These are phyloP conservation scores for Carposina sasakii DNA, from an alignment of 1,140 invertebrate genomes.

Conservation along the genomic window DNA sequence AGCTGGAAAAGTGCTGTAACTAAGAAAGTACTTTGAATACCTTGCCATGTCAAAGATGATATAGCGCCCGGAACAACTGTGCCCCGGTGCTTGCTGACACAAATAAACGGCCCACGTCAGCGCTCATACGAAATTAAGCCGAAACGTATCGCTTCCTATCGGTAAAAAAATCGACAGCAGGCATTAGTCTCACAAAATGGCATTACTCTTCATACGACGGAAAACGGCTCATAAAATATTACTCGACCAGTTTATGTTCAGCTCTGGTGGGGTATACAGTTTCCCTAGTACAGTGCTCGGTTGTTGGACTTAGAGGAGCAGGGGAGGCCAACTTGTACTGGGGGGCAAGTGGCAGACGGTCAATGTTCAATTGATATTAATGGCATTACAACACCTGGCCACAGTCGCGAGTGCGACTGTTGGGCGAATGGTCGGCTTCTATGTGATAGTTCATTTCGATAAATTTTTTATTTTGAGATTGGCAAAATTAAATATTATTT, in stretches of 20 bases:
- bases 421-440: too few species aligned
- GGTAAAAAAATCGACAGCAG: constrained; percentile 16
- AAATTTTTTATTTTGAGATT: too few species aligned
- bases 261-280: constrained; percentile 9
- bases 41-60: too few species aligned
- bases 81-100: too few species aligned
- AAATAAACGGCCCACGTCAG: too few species aligned
- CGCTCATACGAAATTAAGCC: too few species aligned
- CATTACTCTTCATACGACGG: constrained; percentile 52
- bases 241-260: constrained; percentile 33
- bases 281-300: background rate
- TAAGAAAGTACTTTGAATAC: too few species aligned
- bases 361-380: constrained; percentile 67
- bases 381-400: constrained; percentile 60
- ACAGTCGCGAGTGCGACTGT: constrained; percentile 33
- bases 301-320: constrained; percentile 20
- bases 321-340: constrained; percentile 32
- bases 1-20: too few species aligned
- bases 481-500: too few species aligned
- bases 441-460: too few species aligned
- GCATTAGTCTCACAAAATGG: constrained; percentile 48
- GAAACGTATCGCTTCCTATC: constrained; percentile 12
- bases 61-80: too few species aligned
- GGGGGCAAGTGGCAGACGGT: constrained; percentile 40
- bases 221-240: constrained; percentile 64